Base-by-base conservation (phyloP, 2,113 vertebrate genomes). In the Sterna hirundo region DNA sequence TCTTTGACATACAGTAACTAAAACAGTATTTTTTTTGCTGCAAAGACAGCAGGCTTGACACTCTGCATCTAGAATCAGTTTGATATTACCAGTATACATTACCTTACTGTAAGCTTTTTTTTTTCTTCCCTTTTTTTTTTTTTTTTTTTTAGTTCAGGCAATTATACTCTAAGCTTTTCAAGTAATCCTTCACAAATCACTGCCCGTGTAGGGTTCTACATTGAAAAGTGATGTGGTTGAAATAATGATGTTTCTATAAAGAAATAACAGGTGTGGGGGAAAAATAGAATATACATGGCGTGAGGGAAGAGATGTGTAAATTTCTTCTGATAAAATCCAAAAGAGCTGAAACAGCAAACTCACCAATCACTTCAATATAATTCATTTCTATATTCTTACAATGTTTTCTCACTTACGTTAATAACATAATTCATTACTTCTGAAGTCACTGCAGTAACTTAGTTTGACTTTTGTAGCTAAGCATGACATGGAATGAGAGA, bases 21-120 rank as follows among this genome's bases (percentile, higher is more conserved):
- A 97, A 97, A 89, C 66, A 95, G 87, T 95, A 88, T 90, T 95
- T 85, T 96, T 62, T 83, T 91, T 94, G 65, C 83, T 95, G 71
- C 90, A 97, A 97, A 96, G 71, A 96, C 75, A 97, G 83, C 78
- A 94, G 81, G 88, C 72, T 97, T 97, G 93, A 96, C 93, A 97
- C 69, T 96, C 74, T 84, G 88, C 89, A 76, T 88, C 93, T 94
- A 91, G 84, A 96, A 96, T 96, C 89, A 97, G 95, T 93, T 97
- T 92, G 61, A 83, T 96, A 61, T 96, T 97, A 94, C 77, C 65
- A 91, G 83, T 87, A 94, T 89, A 91, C 60, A 84, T 96, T 96
- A 97, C 79, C 79, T 97, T 92, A 94, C 17, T 26, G 83, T 66
- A 77, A 93, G 46, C 6, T 17, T 82, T 80, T 44, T 61, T 61